Percentiles rank a stretch among this genome's conserved stretches.
phyloP scores from a whole-genome alignment of 1,140 invertebrate species.

The Coelopa frigida region DNA sequence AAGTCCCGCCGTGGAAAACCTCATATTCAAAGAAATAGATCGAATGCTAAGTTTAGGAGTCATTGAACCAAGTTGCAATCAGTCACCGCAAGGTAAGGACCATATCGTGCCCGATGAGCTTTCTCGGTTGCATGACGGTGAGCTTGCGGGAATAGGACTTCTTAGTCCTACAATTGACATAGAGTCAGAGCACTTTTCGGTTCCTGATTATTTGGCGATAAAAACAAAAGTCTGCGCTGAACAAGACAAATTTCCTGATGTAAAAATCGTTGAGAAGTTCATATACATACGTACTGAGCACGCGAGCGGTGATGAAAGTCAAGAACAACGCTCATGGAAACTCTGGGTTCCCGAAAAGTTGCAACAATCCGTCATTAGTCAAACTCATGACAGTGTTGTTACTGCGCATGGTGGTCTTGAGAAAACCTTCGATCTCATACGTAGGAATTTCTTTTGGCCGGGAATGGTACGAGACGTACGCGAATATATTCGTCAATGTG shows the following conservation, averaged over 20 bases:
- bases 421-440: conserved; percentile 8
- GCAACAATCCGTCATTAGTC: neutral
- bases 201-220: neutral
- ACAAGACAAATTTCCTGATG: conserved; percentile 5
- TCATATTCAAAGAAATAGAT: conserved; percentile 15
- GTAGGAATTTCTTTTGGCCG: conserved; percentile 7
- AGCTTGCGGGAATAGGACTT: neutral
- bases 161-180: neutral
- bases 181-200: too few species aligned
- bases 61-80: conserved; percentile 12
- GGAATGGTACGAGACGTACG: conserved; percentile 2
- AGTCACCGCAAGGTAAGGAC: conserved; percentile 2
- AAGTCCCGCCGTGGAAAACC: conserved; percentile 10
- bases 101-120: conserved; percentile 1
- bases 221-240: conserved; percentile 2
- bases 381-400: conserved; percentile 1
- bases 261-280: conserved; percentile 2
- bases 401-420: conserved; percentile 7
- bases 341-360: conserved; percentile 5
- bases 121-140: neutral
- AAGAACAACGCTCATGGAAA: conserved; percentile 5
- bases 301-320: neutral
- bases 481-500: conserved; percentile 3
- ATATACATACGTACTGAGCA: conserved; percentile 8
- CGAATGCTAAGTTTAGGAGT: conserved; percentile 15